Percentiles rank a stretch among this genome's conserved stretches.
Evolutionary conservation across 2,888 invertebrate species (phyloP).

Genomic region (Periphyllus acericola): DNA sequence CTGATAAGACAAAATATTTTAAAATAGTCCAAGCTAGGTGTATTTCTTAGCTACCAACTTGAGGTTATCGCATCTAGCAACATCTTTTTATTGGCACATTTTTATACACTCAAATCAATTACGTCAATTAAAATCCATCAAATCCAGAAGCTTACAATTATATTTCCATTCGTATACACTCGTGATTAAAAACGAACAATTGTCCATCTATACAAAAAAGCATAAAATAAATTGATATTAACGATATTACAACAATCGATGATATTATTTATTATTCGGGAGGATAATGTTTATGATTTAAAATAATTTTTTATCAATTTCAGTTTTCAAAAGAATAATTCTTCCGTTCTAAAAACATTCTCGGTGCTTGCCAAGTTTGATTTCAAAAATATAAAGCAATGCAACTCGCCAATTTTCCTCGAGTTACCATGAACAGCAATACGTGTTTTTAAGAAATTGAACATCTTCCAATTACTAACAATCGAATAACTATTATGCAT

Average conservation of each 20-base stretch:
- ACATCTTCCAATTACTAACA: constrained; percentile 12
- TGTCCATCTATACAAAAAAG: too few relatives aligned
- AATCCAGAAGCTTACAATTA: too few relatives aligned
- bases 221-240: too few relatives aligned
- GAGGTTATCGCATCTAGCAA: too few relatives aligned
- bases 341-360: neutral
- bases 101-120: too few relatives aligned
- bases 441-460: constrained; percentile 16
- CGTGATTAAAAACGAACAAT: neutral
- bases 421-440: constrained; percentile 1
- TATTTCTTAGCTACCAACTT: too few relatives aligned
- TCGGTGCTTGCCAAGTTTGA: constrained; percentile 18
- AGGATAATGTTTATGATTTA: neutral
- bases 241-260: too few relatives aligned
- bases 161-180: neutral
- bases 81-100: too few relatives aligned
- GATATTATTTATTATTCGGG: too few relatives aligned
- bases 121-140: too few relatives aligned
- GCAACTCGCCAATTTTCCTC: constrained; percentile 11
- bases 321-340: neutral
- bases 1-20: too few relatives aligned
- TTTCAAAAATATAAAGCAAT: constrained; percentile 16
- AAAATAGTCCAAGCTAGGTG: too few relatives aligned
- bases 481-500: neutral
- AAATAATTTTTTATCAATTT: neutral